Evolutionary conservation across 2,797 vertebrate genomes (phyloP).

Genomic region (Oophaga sylvatica): DNA sequence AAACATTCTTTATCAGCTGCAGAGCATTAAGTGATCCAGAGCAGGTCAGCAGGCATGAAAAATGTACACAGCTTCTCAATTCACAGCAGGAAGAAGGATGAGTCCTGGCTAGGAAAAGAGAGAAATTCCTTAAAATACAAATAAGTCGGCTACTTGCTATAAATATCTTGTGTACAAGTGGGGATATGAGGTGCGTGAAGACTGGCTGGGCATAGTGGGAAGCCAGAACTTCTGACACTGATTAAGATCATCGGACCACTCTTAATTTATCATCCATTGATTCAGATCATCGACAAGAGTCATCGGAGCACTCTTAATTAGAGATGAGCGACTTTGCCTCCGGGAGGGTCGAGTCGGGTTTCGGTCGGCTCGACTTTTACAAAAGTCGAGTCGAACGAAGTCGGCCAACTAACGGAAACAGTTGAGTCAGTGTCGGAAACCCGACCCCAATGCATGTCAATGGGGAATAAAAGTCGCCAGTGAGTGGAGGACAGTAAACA

Average conservation of each 20-base stretch:
- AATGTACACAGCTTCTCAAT: constrained; percentile 12
- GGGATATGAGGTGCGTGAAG: background rate
- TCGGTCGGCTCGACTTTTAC: no score
- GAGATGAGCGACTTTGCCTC: no score
- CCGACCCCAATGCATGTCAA: no score
- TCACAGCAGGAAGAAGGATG: constrained; percentile 34
- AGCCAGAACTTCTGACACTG: background rate
- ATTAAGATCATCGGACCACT: background rate
- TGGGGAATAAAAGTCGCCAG: no score
- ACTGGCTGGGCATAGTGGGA: background rate
- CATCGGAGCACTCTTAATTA: background rate
- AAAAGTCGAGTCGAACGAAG: no score
- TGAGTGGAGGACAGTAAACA: no score
- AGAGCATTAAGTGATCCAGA: constrained; percentile 40
- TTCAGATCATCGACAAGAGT: background rate
- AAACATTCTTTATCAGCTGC: constrained; percentile 52
- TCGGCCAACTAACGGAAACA: no score
- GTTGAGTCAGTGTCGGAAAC: no score
- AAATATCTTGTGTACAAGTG: constrained; percentile 11
- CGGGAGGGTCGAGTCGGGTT: no score
- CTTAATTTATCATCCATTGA: background rate
- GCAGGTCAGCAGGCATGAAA: constrained; percentile 27
- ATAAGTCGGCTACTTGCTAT: background rate
- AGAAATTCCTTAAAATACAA: constrained; percentile 35
- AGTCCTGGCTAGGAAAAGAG: background rate